Base-by-base conservation (phyloP, 92 coral and sea anemone species). In the Umimayanthus chanpuru region DNA sequence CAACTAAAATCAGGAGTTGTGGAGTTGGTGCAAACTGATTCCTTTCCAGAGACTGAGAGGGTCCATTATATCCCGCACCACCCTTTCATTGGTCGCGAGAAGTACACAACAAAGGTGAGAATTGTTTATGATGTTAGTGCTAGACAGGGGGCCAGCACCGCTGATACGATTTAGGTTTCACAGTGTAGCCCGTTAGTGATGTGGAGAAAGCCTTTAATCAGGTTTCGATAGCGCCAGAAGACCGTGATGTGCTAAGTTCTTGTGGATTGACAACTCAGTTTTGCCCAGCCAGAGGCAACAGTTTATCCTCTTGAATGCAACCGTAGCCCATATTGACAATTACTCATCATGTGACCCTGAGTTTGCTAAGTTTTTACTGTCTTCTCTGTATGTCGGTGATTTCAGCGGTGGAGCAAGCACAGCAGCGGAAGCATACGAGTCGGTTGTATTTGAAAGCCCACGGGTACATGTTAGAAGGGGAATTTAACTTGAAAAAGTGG, bases 1-100 rank as follows among this genome's bases (percentile, higher is more conserved):
- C 0, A 32, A 32, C 36, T 32, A 2, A 32, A 32, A 32, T 32
- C 36, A 32, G 36, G 36, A 32, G 39, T 38, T 81, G 43, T 0
- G 36, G 36, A 32, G 39, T 38, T 81, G 43, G 88, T 91, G 28
- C 21, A 18, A 20, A 58, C 73, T 65, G 73, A 87, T 5, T 18
- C 23, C 67, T 53, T 40, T 5, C 12, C 66, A 23, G 36, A 6
- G 28, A 29, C 47, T 9, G 90, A 85, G 32, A 92, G 79, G 81
- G 85, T 79, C 2, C 92, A 89, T 66, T 90, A 92, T 71, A 82
- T 88, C 39, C 93, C 93, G 8, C 95, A 90, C 41, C 93, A 90
- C 64, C 91, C n/a, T n/a, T n/a, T n/a, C n/a, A n/a, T n/a, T n/a
- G n/a, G n/a, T n/a, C n/a, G n/a, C n/a, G n/a, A n/a, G n/a, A n/a